A percentile compares a stretch with the other conserved stretches of the same genome.
These are phyloP conservation scores for Scolanthus callimorphus DNA, from an alignment of 92 coral and sea anemone genomes.

Conservation along the genomic window DNA sequence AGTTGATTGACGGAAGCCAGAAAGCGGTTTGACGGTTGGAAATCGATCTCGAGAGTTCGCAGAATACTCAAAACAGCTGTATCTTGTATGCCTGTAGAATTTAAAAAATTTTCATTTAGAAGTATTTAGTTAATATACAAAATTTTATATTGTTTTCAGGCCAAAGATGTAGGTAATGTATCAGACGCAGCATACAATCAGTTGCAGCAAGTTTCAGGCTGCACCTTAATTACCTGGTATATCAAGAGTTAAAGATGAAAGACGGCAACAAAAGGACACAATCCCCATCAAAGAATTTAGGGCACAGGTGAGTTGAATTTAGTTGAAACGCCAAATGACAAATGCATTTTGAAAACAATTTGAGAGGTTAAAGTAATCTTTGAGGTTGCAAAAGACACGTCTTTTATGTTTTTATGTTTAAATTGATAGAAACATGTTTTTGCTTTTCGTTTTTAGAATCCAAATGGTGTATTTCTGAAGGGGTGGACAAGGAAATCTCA, in stretches of 20 bases:
- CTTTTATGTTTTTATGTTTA: too few relatives aligned
- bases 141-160: neutral
- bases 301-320: neutral
- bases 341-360: neutral
- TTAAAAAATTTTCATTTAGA: neutral
- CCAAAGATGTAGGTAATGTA: constrained; percentile 8
- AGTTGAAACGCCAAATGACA: too few relatives aligned
- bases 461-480: too few relatives aligned
- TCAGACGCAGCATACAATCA: constrained; percentile 1
- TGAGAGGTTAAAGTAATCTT: neutral
- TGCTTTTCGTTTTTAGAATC: too few relatives aligned
- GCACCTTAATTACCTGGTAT: neutral
- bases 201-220: constrained; percentile 6
- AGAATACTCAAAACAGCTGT: too few relatives aligned
- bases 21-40: too few relatives aligned
- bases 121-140: too few relatives aligned
- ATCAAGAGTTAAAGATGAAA: neutral
- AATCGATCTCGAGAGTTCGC: too few relatives aligned
- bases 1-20: too few relatives aligned
- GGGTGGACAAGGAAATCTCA: too few relatives aligned
- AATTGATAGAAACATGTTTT: too few relatives aligned
- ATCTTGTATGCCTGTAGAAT: neutral
- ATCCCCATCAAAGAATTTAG: constrained; percentile 7
- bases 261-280: neutral
- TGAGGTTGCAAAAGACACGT: too few relatives aligned